A percentile compares a stretch with the other conserved stretches of the same genome.
These are phyloP conservation scores for Xylocopa sonorina DNA, from an alignment of 1,140 invertebrate genomes.

Conservation along the genomic window DNA sequence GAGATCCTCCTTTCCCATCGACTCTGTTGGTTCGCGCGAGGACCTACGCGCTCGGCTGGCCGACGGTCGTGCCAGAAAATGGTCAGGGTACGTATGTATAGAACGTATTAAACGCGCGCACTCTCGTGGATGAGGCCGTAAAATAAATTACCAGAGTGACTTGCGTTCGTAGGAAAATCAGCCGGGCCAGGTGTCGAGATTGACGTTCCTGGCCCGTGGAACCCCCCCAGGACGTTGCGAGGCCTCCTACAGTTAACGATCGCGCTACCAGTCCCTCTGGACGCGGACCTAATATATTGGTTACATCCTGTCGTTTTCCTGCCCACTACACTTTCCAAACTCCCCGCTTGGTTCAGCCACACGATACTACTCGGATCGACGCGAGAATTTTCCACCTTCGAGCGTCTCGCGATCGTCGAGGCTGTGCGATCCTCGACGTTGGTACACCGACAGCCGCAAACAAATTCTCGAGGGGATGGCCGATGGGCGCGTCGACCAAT, in stretches of 20 bases:
- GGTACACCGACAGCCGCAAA: slow-evolving; percentile 69
- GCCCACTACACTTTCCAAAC: slow-evolving; percentile 3
- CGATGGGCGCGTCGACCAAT: not conserved
- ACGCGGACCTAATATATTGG: slow-evolving; percentile 59
- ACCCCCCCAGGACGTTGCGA: slow-evolving; percentile 58
- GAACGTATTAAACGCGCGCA: too few relatives aligned
- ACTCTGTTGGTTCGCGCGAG: too few relatives aligned
- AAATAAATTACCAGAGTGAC: slow-evolving; percentile 38
- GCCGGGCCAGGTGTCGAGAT: slow-evolving; percentile 65
- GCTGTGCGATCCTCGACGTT: slow-evolving; percentile 45
- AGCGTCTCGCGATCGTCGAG: not conserved
- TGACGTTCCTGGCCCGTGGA: slow-evolving; percentile 58
- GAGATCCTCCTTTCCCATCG: slow-evolving; percentile 6
- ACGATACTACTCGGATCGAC: too few relatives aligned
- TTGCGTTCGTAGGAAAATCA: slow-evolving; percentile 41
- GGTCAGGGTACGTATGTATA: too few relatives aligned
- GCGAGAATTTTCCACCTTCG: too few relatives aligned
- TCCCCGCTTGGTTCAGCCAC: not conserved
- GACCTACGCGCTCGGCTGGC: too few relatives aligned
- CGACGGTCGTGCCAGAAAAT: too few relatives aligned
- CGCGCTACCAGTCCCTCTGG: slow-evolving; percentile 57
- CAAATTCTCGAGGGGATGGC: slow-evolving; percentile 56
- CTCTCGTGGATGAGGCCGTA: not conserved
- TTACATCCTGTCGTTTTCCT: slow-evolving; percentile 52
- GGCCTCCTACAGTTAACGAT: slow-evolving; percentile 69